Evolutionary conservation across 2,797 vertebrate genomes (phyloP), one percentile per base, ranked within the genome.

Genomic region (Eleutherodactylus coqui): DNA sequence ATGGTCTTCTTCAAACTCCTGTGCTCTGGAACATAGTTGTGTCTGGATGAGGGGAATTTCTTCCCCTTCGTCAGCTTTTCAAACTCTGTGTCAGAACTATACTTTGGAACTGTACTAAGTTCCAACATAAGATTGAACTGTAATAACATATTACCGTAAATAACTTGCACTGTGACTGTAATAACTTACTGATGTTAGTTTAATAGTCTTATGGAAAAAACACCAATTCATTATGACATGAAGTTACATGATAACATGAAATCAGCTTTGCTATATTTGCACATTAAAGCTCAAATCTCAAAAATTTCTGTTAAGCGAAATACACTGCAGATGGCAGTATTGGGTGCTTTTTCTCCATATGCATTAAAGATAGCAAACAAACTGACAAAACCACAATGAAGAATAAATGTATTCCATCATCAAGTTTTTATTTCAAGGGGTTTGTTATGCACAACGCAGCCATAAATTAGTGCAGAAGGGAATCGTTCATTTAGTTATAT

Each of bases 321-420:
- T 2, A 13, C 88, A 43, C 93, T 93, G 93, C 91, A 93, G 94
- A 90, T 95, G 94, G 94, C 94, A 95, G 94, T 91, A 93, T 95
- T 93, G 94, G 87, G 93, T 69, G 90, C 88, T 88, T 90, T 92
- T 92, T 90, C 32, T 51, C 27, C 45, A 7, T 88, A 76, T 83
- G 87, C 53, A 24, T 51, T 64, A 55, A n/a, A 79, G 62, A 14
- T n/a, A 45, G 43, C 13, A 43, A 85, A 14, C 69, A 67, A 82
- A 82, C 72, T 77, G 32, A 67, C 70, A 77, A 53, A 76, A 82
- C 60, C 53, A 21, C 47, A 43, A 43, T 55, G 16, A 77, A 62
- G n/a, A 78, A 67, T 81, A 76, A 87, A 89, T 89, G 41, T 86
- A 89, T 89, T 84, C 83, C 69, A 88, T 89, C 89, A 90, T 87